Evolutionary conservation across 2,888 invertebrate genomes (phyloP).

Genomic region (Leucophenga montana): DNA sequence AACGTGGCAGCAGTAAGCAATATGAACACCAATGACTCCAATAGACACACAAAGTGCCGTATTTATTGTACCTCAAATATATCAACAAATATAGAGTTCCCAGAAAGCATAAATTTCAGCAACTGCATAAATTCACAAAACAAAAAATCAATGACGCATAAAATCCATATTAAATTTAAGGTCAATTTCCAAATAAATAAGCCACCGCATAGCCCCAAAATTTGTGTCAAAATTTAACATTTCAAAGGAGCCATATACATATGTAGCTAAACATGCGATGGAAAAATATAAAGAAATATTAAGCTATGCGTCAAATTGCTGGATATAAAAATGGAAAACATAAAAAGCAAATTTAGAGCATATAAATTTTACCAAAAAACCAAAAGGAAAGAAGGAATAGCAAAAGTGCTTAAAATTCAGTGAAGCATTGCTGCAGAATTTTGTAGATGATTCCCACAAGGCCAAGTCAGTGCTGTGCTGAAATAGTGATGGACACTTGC

Average conservation of each 20-base stretch:
- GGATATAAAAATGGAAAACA: neutral
- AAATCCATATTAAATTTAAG: slow-evolving; percentile 15
- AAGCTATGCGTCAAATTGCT: slow-evolving; percentile 16
- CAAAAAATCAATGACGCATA: slow-evolving; percentile 17
- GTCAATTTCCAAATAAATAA: neutral
- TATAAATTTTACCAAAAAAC: neutral
- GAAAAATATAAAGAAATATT: neutral
- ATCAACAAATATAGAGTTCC: too few relatives aligned
- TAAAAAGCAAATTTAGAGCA: neutral
- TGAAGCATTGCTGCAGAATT: slow-evolving; percentile 16
- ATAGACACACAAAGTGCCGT: too few relatives aligned
- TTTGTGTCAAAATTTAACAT: slow-evolving; percentile 23
- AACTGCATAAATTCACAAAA: neutral
- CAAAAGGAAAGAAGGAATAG: neutral
- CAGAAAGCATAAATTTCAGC: too few relatives aligned
- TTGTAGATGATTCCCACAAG: slow-evolving; percentile 3
- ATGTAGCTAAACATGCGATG: neutral
- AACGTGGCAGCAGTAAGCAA: too few relatives aligned
- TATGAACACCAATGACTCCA: too few relatives aligned
- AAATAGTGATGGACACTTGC: slow-evolving; percentile 26
- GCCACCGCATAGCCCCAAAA: neutral
- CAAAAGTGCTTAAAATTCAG: slow-evolving; percentile 8
- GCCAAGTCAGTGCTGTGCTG: neutral
- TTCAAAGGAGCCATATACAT: neutral
- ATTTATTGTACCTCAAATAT: too few relatives aligned